Percentiles rank a stretch among this genome's conserved stretches.
phyloP scores from a whole-genome alignment of 1,140 invertebrate species.

The Caenorhabditis inopinata region DNA sequence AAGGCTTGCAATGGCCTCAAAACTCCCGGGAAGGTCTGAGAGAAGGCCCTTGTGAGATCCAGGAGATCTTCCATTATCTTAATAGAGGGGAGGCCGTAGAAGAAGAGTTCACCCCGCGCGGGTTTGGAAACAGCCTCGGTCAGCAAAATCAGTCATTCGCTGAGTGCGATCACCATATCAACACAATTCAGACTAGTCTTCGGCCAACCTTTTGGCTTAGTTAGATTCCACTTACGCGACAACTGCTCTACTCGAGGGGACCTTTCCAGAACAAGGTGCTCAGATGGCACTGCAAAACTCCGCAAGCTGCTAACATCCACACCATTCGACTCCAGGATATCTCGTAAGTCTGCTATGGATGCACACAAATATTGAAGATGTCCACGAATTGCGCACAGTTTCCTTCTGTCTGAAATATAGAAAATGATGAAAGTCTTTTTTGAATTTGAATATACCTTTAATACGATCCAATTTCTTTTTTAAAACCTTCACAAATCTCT shows the following conservation, averaged over 20 bases:
- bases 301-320: not conserved
- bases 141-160: not conserved
- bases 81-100: slow-evolving; percentile 20
- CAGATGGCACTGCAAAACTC: not conserved
- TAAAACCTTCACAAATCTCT: not conserved
- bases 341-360: not conserved
- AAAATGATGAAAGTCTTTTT: not conserved
- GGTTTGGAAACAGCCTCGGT: slow-evolving; percentile 41
- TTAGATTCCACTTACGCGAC: not conserved
- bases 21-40: slow-evolving; percentile 40
- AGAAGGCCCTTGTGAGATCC: slow-evolving; percentile 4
- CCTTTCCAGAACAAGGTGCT: not conserved
- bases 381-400: not conserved
- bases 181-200: slow-evolving; percentile 52
- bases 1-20: not conserved
- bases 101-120: slow-evolving; percentile 17
- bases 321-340: not conserved
- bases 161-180: slow-evolving; percentile 45
- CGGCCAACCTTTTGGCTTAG: slow-evolving; percentile 44
- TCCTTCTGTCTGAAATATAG: not conserved
- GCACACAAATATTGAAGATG: not conserved
- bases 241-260: not conserved
- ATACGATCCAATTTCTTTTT: not conserved
- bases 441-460: not conserved
- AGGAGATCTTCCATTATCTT: slow-evolving; percentile 18